Evolutionary conservation across 2,888 invertebrate species (phyloP).

Genomic region (Drosophila atroscutellata): DNA sequence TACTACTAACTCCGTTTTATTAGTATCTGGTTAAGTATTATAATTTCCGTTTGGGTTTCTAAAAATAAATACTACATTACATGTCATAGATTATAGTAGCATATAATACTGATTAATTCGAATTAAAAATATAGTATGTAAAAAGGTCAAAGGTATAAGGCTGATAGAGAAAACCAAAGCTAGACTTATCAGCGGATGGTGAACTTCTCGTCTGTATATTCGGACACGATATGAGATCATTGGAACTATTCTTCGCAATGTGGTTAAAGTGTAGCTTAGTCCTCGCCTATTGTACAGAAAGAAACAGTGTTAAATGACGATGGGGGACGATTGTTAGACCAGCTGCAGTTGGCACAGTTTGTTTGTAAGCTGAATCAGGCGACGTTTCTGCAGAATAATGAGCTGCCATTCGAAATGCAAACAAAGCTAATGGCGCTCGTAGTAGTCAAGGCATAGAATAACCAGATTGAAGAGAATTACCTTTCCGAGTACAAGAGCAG

Average conservation of each 20-base stretch:
- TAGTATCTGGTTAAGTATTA: neutral
- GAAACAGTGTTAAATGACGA: neutral
- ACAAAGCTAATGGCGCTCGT: slow-evolving; percentile 14
- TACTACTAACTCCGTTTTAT: neutral
- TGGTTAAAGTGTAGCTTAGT: slow-evolving; percentile 11
- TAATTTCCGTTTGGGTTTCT: neutral
- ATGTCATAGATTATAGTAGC: no score
- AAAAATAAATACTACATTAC: neutral
- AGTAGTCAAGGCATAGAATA: slow-evolving; percentile 16
- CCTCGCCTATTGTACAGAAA: slow-evolving; percentile 39
- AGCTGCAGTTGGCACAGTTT: slow-evolving; percentile 20
- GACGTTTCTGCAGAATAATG: neutral
- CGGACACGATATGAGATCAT: slow-evolving; percentile 9
- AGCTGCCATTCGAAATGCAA: slow-evolving; percentile 48
- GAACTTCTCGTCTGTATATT: neutral
- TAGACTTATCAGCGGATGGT: slow-evolving; percentile 4
- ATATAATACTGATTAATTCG: neutral
- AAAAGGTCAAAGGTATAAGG: neutral
- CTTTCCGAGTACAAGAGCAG: neutral
- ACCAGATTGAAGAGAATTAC: neutral
- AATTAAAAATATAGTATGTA: neutral
- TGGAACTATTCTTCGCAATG: neutral
- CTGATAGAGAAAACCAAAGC: neutral
- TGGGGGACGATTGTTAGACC: neutral
- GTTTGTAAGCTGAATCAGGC: slow-evolving; percentile 30